A percentile compares a stretch with the other conserved stretches of the same genome.
Evolutionary conservation across 2,113 vertebrate species (phyloP).

Genomic region (Oncorhynchus nerka): DNA sequence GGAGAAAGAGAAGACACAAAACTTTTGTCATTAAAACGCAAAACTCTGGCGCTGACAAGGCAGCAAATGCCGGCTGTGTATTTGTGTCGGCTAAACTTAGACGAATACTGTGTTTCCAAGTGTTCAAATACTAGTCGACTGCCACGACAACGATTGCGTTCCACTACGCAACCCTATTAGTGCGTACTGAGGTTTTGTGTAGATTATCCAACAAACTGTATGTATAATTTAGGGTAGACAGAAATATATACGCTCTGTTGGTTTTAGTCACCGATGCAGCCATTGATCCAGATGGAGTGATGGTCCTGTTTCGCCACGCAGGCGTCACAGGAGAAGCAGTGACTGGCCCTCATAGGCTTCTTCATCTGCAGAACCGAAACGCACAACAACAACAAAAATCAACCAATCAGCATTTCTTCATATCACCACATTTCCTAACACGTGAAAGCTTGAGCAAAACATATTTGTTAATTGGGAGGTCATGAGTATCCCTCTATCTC

Average conservation of each 20-base stretch:
- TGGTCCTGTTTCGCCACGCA: constrained; percentile 93
- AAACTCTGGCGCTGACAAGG: too few relatives aligned
- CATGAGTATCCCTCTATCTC: neutral
- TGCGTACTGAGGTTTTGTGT: too few relatives aligned
- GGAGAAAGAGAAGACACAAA: neutral
- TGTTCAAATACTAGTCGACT: too few relatives aligned
- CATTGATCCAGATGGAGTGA: constrained; percentile 89
- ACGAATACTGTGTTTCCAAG: too few relatives aligned
- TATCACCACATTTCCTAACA: neutral
- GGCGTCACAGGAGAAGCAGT: constrained; percentile 83
- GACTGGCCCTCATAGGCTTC: constrained; percentile 85
- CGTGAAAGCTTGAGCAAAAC: neutral
- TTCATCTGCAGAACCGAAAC: constrained; percentile 73
- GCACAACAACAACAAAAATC: neutral
- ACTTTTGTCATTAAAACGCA: neutral
- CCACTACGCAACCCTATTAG: too few relatives aligned
- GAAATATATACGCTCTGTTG: neutral
- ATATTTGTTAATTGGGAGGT: neutral
- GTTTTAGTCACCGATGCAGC: constrained; percentile 79
- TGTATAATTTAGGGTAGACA: too few relatives aligned
- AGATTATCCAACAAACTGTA: too few relatives aligned
- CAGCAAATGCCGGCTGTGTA: too few relatives aligned
- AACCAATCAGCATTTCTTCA: neutral
- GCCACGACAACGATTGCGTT: too few relatives aligned
- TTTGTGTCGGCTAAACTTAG: too few relatives aligned